Evolutionary conservation across 1,140 invertebrate genomes (phyloP).

Genomic region (Pogonomyrmex californicus): DNA sequence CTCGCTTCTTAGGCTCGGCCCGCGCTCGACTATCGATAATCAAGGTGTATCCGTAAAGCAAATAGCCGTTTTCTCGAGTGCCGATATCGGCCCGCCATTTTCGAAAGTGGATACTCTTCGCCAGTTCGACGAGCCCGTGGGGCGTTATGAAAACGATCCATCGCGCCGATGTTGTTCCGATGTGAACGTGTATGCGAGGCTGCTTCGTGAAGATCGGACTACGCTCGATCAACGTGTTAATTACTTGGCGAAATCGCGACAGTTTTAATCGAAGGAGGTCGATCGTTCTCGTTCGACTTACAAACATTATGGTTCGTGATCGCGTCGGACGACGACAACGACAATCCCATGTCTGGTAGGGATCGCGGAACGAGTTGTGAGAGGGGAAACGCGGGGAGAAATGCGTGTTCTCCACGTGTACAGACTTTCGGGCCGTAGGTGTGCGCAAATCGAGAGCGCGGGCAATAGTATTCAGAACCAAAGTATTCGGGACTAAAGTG

Average conservation of each 20-base stretch:
- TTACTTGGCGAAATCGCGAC: conserved; percentile 58
- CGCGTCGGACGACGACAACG: not conserved
- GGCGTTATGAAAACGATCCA: conserved; percentile 27
- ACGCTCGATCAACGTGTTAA: conserved; percentile 71
- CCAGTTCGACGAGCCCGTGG: not conserved
- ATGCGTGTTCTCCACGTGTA: not conserved
- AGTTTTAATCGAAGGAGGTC: conserved; percentile 73
- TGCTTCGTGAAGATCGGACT: not conserved
- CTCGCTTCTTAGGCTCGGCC: not conserved
- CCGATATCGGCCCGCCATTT: conserved; percentile 51
- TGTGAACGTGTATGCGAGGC: not conserved
- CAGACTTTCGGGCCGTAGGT: not conserved
- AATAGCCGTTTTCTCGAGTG: conserved; percentile 71
- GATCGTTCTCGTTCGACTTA: conserved; percentile 63
- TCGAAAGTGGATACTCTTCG: conserved; percentile 52
- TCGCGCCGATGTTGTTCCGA: not conserved
- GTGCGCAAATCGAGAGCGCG: conserved; percentile 55
- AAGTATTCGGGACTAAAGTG: conserved; percentile 71
- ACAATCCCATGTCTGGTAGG: conserved; percentile 12
- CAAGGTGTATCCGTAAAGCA: conserved; percentile 67
- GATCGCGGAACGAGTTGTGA: conserved; percentile 34
- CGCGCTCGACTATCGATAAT: conserved; percentile 67
- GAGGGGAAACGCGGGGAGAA: conserved; percentile 50
- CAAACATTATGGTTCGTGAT: conserved; percentile 45
- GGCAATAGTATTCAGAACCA: conserved; percentile 68